Evolutionary conservation across 1,140 invertebrate genomes (phyloP).

Genomic region (Telenomus remus): DNA sequence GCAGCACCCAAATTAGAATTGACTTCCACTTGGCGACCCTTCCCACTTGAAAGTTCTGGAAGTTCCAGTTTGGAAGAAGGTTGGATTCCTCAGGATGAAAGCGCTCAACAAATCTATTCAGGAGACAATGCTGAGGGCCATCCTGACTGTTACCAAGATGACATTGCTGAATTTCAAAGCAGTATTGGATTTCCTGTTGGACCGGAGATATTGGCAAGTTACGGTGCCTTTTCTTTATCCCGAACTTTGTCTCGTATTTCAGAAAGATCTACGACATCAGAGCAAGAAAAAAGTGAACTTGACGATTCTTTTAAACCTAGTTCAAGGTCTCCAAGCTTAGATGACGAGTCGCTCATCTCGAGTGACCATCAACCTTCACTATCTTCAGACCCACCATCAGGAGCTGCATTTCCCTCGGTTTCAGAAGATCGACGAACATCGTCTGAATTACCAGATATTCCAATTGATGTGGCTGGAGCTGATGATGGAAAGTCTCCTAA

Average conservation of each 20-base stretch:
- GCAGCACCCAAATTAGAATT: constrained; percentile 79
- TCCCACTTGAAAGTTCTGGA: constrained; percentile 86
- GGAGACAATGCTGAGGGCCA: constrained; percentile 78
- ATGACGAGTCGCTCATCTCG: constrained; percentile 87
- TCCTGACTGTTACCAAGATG: constrained; percentile 82
- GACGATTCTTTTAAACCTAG: constrained; percentile 90
- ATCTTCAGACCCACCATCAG: constrained; percentile 84
- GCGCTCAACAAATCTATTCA: constrained; percentile 73
- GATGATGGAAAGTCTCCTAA: constrained; percentile 75
- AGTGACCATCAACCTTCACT: constrained; percentile 90
- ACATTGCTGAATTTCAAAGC: constrained; percentile 83
- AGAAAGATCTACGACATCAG: constrained; percentile 89
- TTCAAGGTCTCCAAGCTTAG: constrained; percentile 85
- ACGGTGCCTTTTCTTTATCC: constrained; percentile 81
- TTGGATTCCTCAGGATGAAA: constrained; percentile 84
- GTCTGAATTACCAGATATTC: constrained; percentile 87
- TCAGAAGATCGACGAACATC: constrained; percentile 87
- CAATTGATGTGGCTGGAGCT: constrained; percentile 79
- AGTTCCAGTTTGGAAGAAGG: constrained; percentile 89
- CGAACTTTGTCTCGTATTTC: constrained; percentile 89
- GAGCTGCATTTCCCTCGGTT: constrained; percentile 73
- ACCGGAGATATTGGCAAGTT: constrained; percentile 82
- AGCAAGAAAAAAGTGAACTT: constrained; percentile 85
- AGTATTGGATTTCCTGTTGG: constrained; percentile 83
- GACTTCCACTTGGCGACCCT: constrained; percentile 85